Percentiles rank a stretch among this genome's conserved stretches.
Evolutionary conservation across 2,797 vertebrate genomes (phyloP).

Genomic region (Anguilla anguilla): DNA sequence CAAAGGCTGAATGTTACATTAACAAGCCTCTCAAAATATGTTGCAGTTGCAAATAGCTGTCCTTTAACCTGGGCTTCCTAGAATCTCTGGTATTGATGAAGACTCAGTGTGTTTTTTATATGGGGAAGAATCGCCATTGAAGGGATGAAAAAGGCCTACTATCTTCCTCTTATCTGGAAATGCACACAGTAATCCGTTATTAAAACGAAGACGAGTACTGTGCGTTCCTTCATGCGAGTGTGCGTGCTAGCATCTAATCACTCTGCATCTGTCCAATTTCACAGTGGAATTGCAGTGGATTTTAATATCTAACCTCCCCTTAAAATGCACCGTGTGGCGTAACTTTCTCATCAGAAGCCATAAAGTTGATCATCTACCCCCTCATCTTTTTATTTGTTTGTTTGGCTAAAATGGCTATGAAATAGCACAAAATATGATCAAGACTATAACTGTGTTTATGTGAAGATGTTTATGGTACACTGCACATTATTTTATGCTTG

Average conservation of each 20-base stretch:
- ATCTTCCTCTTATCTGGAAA: neutral
- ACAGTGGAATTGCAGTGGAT: neutral
- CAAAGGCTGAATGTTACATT: neutral
- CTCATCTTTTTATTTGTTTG: neutral
- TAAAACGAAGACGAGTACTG: neutral
- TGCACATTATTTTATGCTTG: neutral
- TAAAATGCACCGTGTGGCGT: neutral
- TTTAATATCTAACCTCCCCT: neutral
- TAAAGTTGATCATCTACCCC: neutral
- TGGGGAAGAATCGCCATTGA: neutral
- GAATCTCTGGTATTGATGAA: neutral
- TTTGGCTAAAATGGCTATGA: neutral
- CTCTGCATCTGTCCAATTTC: neutral
- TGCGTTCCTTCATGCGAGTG: neutral
- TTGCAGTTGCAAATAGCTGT: neutral
- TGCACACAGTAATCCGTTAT: neutral
- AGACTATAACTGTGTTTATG: neutral
- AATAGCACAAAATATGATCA: neutral
- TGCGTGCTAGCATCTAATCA: neutral
- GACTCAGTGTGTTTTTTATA: neutral
- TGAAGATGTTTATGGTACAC: neutral
- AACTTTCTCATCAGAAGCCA: neutral
- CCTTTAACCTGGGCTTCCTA: neutral
- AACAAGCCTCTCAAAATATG: neutral
- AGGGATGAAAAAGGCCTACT: neutral